Base-by-base conservation (phyloP, 1,140 invertebrate species). In the Acromyrmex echinatior region DNA sequence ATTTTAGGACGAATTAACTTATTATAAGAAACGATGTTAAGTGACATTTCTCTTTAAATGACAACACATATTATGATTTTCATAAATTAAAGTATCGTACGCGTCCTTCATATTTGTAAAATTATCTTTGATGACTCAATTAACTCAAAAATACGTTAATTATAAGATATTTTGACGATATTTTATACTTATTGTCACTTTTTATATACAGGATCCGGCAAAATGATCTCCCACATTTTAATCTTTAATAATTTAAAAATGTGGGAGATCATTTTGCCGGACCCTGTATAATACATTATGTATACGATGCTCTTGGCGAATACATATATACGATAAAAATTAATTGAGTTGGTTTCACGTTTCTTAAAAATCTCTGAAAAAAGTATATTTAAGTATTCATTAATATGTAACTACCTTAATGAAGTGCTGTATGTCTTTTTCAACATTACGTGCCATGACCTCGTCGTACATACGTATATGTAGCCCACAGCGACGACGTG, bases 391-490 rank as follows among this genome's bases (percentile, higher is more conserved):
- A 60, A 7, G 65, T 10, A 39, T 35, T n/a, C 3, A 3, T 45
- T 45, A 25, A 49, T 71, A 45, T 6, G n/a, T 31, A 18, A 39
- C 21, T 28, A 49, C 5, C 51, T 45, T 45, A 71, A 81, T 58
- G 16, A 81, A 81, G 79, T 35, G 56, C 16, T 70, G 14, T 71
- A 70, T 81, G 39, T 62, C 21, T 51, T 39, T 79, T 71, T 81
- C 21, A 58, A 60, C 45, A 81, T 68, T 71, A 39, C n/a, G 58
- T 16, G 25, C 58, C 58, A 16, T 58, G 62, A 65, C 25, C 45
- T 63, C 60, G 18, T 78, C 74, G 9, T 16, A 63, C 14, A 21
- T 45, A 60, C 14, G 66, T 49, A 21, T 45, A 60, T 6, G 66
- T 49, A 28, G n/a, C 25, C 49, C 28, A 80, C 14, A 80, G 12